Conservation (phyloP, 2,888 invertebrate species). For the Lacanobia wlatinum region DNA sequence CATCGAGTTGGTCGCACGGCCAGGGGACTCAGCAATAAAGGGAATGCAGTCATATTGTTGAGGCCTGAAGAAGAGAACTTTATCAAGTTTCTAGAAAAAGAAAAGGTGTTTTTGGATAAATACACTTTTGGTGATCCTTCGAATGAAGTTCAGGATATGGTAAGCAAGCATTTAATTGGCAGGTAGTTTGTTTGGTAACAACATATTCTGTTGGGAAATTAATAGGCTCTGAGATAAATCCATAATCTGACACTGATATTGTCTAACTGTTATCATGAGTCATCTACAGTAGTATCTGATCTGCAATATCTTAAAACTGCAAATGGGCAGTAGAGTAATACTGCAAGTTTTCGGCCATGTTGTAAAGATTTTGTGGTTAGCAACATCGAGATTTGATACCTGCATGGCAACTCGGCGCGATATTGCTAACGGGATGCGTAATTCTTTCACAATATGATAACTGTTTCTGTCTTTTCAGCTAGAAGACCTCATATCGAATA, state of each 20-base stretch:
- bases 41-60: constrained; percentile 98
- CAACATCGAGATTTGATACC: not conserved
- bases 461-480: constrained; percentile 90
- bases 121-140: constrained; percentile 87
- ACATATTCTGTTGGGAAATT: not conserved
- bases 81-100: constrained; percentile 96
- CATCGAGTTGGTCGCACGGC: constrained; percentile 99
- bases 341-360: not conserved
- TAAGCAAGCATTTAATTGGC: constrained; percentile 56
- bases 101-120: constrained; percentile 98
- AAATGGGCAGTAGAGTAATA: not conserved
- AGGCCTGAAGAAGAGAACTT: constrained; percentile 98
- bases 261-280: constrained; percentile 5
- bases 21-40: constrained; percentile 96
- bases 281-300: not conserved
- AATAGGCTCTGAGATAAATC: not conserved
- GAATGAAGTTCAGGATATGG: constrained; percentile 81
- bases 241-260: constrained; percentile 3
- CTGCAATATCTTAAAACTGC: constrained; percentile 1
- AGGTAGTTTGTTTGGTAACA: not conserved
- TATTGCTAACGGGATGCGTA: not conserved
- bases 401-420: not conserved
- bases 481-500: constrained; percentile 96
- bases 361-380: not conserved
- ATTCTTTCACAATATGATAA: not conserved